A percentile compares a stretch with the other conserved stretches of the same genome.
These are phyloP conservation scores for Ectropis grisescens DNA, from an alignment of 1,140 invertebrate species.

Conservation along the genomic window DNA sequence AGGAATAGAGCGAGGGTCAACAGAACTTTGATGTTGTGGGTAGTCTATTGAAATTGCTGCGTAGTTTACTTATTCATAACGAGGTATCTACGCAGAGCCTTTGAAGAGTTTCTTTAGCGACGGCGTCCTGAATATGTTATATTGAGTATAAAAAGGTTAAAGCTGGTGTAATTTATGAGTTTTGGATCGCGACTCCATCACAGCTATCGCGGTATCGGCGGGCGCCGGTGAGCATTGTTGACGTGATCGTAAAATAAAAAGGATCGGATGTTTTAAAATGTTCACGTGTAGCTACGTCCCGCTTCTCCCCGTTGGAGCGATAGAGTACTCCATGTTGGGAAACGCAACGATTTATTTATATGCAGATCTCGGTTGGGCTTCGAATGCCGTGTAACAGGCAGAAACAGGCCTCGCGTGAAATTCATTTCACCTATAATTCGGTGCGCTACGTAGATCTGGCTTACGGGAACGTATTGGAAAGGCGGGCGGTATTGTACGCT, in stretches of 20 bases:
- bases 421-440: constrained; percentile 15
- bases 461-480: constrained; percentile 19
- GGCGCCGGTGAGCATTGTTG: constrained; percentile 12
- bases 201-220: constrained; percentile 13
- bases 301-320: constrained; percentile 17
- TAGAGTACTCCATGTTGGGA: constrained; percentile 43
- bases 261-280: constrained; percentile 30
- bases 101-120: too few species aligned
- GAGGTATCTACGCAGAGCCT: too few species aligned
- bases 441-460: constrained; percentile 12
- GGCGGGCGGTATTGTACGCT: constrained; percentile 18
- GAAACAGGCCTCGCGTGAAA: constrained; percentile 15
- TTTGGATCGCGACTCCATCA: constrained; percentile 10
- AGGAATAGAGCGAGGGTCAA: constrained; percentile 44
- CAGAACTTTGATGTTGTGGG: constrained; percentile 34
- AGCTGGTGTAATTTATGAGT: constrained; percentile 9
- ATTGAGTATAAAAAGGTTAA: too few species aligned
- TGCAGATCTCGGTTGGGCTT: constrained; percentile 18
- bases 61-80: constrained; percentile 21
- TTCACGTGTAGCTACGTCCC: constrained; percentile 33
- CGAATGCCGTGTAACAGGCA: constrained; percentile 11
- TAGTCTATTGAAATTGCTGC: constrained; percentile 22
- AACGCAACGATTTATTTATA: constrained; percentile 46
- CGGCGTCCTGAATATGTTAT: too few species aligned
- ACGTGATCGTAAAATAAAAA: constrained; percentile 25